Percentiles rank a stretch among this genome's conserved stretches.
Evolutionary conservation across 2,888 invertebrate genomes (phyloP).

Genomic region (Eilema griseolum): DNA sequence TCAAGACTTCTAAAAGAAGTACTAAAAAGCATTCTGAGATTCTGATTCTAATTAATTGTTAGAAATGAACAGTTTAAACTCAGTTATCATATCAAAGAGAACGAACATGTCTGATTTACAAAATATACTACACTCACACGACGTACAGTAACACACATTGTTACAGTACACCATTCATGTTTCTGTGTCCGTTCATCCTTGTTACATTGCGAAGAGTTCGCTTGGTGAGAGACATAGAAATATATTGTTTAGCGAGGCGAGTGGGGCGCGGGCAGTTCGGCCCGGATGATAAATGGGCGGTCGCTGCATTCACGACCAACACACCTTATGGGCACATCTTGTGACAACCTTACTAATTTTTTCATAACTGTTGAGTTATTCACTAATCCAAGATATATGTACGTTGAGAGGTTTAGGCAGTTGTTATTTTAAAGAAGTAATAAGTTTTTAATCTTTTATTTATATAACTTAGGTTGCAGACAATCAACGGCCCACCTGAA

Average conservation of each 20-base stretch:
- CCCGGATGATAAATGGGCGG: conserved; percentile 65
- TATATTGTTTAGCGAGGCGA: conserved; percentile 61
- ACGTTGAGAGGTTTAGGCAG: conserved; percentile 18
- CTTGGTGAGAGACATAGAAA: conserved; percentile 60
- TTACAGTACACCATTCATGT: conserved; percentile 49
- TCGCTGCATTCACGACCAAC: conserved; percentile 43
- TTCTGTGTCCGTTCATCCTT: conserved; percentile 57
- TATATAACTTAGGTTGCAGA: too few relatives aligned
- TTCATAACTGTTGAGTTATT: conserved; percentile 43
- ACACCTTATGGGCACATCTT: conserved; percentile 37
- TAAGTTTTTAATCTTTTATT: too few relatives aligned
- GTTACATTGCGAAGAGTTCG: conserved; percentile 60
- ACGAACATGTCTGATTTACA: not conserved
- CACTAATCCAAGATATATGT: conserved; percentile 20
- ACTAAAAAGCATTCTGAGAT: not conserved
- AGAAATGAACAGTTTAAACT: conserved; percentile 15
- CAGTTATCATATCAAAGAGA: conserved; percentile 29
- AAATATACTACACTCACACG: conserved; percentile 16
- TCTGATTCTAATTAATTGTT: too few relatives aligned
- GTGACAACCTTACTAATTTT: conserved; percentile 41
- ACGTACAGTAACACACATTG: conserved; percentile 40
- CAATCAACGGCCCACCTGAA: too few relatives aligned
- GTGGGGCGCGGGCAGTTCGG: conserved; percentile 38
- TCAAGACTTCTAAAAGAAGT: not conserved
- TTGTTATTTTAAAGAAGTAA: conserved; percentile 16